Evolutionary conservation across 2,797 vertebrate species (phyloP), one percentile per base, ranked within the genome.

Genomic region (Epinephelus malabaricus): DNA sequence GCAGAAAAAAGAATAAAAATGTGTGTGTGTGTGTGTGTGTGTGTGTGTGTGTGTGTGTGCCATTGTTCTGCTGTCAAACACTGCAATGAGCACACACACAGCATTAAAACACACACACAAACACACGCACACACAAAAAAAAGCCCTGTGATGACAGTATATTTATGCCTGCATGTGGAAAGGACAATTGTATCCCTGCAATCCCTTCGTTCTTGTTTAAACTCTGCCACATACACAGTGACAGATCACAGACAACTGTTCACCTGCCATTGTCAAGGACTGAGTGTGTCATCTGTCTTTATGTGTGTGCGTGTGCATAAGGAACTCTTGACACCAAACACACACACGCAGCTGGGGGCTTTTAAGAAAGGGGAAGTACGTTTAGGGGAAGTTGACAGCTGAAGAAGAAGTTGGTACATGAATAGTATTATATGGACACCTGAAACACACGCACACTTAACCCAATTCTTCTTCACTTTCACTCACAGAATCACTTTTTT

Each of bases 351-450:
- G 69, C 66, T 75, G 69, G 47, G 27, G 60, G 56, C 53, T 82
- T 73, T 75, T 75, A 25, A 86, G 81, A 89, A 92, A 89, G 49
- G 62, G 79, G 89, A 93, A 92, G 86, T 82, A 53, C 30, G 13
- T 69, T 79, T 60, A 67, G 71, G 19, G 82, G 91, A 92, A 89
- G 88, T 89, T 74, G 23, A 73, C 46, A 18, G n/a, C 63, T 66
- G 65, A 85, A 66, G 65, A 84, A 91, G 75, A 79, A 81, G 68
- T 76, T 30, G n/a, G 19, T 49, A 69, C 76, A 80, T 68, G 50
- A 90, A 90, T 67, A 85, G 79, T 76, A 60, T 68, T 43, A 17
- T 43, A 69, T 46, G 45, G 53, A 79, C 84, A 88, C 85, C 86
- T 91, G 82, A 89, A 81, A 88, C 74, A 81, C 60, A 75, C 19